A percentile compares a stretch with the other conserved stretches of the same genome.
Conservation (phyloP, 2,888 invertebrate genomes). For the Athetis lepigone region DNA sequence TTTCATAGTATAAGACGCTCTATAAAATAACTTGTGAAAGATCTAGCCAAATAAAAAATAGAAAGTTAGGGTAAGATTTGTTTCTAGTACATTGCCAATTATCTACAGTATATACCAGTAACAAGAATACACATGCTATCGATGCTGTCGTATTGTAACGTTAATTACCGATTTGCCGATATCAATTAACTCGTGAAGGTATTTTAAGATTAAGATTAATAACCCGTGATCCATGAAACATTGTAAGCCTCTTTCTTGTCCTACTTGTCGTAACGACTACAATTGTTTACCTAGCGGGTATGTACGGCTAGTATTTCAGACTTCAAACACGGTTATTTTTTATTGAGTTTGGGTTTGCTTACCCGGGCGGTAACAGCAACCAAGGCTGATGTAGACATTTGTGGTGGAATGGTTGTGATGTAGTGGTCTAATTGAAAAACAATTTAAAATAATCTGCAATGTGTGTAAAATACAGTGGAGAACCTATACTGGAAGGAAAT, state of each 20-base stretch:
- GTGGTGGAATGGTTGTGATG: too few relatives aligned
- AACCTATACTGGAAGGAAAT: too few relatives aligned
- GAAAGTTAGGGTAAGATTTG: constrained; percentile 72
- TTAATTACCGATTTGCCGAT: constrained; percentile 72
- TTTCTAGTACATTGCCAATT: constrained; percentile 75
- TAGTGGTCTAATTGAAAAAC: too few relatives aligned
- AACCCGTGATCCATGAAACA: constrained; percentile 65
- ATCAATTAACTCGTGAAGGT: constrained; percentile 69
- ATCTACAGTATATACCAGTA: constrained; percentile 73
- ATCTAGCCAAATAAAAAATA: constrained; percentile 58
- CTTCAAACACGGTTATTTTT: constrained; percentile 2
- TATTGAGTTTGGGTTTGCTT: neutral
- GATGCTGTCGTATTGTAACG: constrained; percentile 71
- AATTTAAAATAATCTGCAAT: too few relatives aligned
- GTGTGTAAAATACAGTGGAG: too few relatives aligned
- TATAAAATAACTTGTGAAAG: neutral
- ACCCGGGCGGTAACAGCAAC: neutral
- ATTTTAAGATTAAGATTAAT: constrained; percentile 67
- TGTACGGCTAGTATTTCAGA: constrained; percentile 20
- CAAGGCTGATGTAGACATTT: too few relatives aligned
- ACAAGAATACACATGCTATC: constrained; percentile 71
- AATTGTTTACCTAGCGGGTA: constrained; percentile 42
- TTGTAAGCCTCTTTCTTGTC: constrained; percentile 62
- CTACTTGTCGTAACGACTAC: constrained; percentile 54
- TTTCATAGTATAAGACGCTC: constrained; percentile 6